Evolutionary conservation across 2,888 invertebrate species (phyloP), one percentile per base, ranked within the genome.

Genomic region (Cephalotes varians): DNA sequence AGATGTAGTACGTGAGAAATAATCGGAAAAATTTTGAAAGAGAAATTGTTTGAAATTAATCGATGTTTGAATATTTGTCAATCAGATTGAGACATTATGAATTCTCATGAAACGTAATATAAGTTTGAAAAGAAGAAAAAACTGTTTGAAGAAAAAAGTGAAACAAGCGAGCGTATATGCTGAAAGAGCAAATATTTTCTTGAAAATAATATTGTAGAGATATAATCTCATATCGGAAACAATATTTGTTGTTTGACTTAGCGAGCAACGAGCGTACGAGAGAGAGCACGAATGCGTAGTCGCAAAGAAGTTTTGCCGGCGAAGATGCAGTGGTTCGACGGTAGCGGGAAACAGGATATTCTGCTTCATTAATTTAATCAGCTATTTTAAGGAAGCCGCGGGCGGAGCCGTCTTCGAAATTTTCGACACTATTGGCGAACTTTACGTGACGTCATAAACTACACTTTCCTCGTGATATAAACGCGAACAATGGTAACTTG

Each of bases 201-300:
- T n/a, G 56, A 44, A 71, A 79, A 58, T 58, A 56, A 56, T 49
- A 69, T 69, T 25, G 34, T 18, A 15, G 56, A 77, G 44, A 77
- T 34, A n/a, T 58, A 58, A 77, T 77, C 56, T 58, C 44, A 12
- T 25, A 71, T 71, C 56, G 56, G 34, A n/a, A 34, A 37, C 34
- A 58, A 69, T 56, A 56, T 77, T 69, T 77, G 40, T 54, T 69
- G 31, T 54, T 77, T 51, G 54, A 77, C 69, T 77, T 69, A 21
- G 40, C 44, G 77, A 77, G 31, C 21, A 44, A 31, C 31, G 64
- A 54, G 72, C 31, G 31, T n/a, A 47, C n/a, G 58, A 12, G 34
- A 37, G 34, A 37, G 21, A 31, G 44, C 31, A 15, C 34, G 34
- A 73, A 34, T 47, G 15, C 31, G 44, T 60, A 73, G 34, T 74